A percentile compares a stretch with the other conserved stretches of the same genome.
Conservation (phyloP, 2,113 vertebrate genomes). For the Laticauda colubrina region DNA sequence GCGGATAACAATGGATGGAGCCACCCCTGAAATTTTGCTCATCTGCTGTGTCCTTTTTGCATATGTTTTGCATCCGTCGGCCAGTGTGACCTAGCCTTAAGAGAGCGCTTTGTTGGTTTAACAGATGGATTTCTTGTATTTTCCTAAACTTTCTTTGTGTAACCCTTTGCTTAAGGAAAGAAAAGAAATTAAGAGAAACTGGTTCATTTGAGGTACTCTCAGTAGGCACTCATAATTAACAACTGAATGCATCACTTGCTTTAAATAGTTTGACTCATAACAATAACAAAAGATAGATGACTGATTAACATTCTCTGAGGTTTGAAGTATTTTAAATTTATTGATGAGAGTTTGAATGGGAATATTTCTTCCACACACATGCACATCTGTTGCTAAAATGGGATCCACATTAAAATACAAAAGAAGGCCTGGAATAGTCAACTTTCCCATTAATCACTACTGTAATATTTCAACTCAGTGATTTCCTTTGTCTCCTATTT, state of each 20-base stretch:
- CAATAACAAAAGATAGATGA: slow-evolving; percentile 50
- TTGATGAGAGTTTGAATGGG: slow-evolving; percentile 25
- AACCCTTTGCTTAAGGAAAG: slow-evolving; percentile 37
- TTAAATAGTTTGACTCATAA: slow-evolving; percentile 59
- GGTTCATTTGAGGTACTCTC: slow-evolving; percentile 57
- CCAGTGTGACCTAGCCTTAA: not conserved
- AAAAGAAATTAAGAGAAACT: slow-evolving; percentile 45
- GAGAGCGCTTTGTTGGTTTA: slow-evolving; percentile 4
- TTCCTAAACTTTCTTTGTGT: slow-evolving; percentile 41
- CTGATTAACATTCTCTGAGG: slow-evolving; percentile 44
- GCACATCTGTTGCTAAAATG: slow-evolving; percentile 28
- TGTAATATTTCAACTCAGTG: slow-evolving; percentile 6
- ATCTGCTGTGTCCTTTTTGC: too few relatives aligned
- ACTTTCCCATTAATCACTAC: slow-evolving; percentile 10
- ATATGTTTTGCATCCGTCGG: too few relatives aligned
- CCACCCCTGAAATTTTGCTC: too few relatives aligned
- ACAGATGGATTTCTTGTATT: slow-evolving; percentile 47
- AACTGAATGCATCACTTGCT: slow-evolving; percentile 55
- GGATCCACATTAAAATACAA: not conserved
- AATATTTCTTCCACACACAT: slow-evolving; percentile 39
- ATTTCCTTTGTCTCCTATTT: not conserved
- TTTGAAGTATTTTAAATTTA: slow-evolving; percentile 45
- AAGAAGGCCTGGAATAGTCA: not conserved
- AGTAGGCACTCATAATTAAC: slow-evolving; percentile 57
- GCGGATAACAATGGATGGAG: too few relatives aligned